These are phyloP conservation scores for Pristiophorus japonicus DNA, from an alignment of 2,113 vertebrate species.

Conservation along the genomic window DNA sequence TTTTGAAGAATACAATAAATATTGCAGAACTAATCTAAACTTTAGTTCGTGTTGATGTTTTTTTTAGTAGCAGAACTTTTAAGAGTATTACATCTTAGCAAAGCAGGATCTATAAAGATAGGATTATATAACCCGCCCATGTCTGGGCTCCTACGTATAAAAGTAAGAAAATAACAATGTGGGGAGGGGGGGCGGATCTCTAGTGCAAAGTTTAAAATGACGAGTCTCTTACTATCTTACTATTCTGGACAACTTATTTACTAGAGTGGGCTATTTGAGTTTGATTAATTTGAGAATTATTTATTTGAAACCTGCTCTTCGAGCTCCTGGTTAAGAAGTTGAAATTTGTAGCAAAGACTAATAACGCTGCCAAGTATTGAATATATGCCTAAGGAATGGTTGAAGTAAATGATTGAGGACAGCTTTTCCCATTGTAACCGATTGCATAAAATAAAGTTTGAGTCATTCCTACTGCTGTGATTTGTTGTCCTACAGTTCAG, in stretches of 20 bases:
- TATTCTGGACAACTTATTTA: not conserved
- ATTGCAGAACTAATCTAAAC: not conserved
- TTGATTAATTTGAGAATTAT: not conserved
- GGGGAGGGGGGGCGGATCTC: not conserved
- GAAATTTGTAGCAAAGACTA: not conserved
- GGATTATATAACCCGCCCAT: not conserved
- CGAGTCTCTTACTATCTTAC: not conserved
- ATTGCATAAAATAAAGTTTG: not conserved
- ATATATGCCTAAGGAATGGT: not conserved
- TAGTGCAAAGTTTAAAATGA: not conserved
- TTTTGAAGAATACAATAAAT: not conserved
- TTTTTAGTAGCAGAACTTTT: not conserved
- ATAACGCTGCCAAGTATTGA: not conserved
- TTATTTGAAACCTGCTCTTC: slow-evolving; percentile 13
- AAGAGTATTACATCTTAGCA: not conserved
- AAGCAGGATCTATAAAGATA: not conserved
- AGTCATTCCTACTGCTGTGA: slow-evolving; percentile 14
- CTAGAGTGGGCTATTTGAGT: not conserved
- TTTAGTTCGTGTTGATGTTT: slow-evolving; percentile 14
- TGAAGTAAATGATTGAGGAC: not conserved
- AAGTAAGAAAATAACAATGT: not conserved
- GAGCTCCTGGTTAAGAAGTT: slow-evolving; percentile 1
- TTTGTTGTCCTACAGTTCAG: not conserved
- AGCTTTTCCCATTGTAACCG: too few relatives aligned
- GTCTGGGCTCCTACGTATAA: not conserved